Base-by-base conservation (phyloP, 2,797 vertebrate genomes). In the Muscicapa comitata region DNA sequence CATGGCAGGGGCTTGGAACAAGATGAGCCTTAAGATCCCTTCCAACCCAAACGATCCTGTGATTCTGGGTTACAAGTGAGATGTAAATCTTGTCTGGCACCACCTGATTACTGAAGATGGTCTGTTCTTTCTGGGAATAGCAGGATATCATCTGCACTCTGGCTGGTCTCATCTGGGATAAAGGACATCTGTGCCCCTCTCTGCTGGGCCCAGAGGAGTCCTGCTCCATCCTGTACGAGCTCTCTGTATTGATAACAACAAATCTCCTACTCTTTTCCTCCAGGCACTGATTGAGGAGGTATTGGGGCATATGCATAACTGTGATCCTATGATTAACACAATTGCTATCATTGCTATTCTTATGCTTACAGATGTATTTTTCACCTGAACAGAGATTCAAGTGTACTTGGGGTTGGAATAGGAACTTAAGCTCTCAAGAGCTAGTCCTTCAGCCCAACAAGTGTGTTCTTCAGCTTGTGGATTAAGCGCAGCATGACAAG, bases 1-100 rank as follows among this genome's bases (percentile, higher is more conserved):
- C 7, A 19, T 31, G 37, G 71, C 28, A 55, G 23, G 7, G 15
- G 11, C 0, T 15, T 29, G 43, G 17, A 51, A 31, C 0, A 0
- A 24, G 20, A 6, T 13, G 37, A 33, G 17, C 2, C 50, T 33
- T 38, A 25, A 57, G 12, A 3, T 9, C 37, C 28, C 23, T 63
- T 45, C 38, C 29, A 45, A 35, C 3, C 7, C 29, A 71, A 65
- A 26, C 17, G 10, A 26, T 18, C 43, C 43, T 17, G 31, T 38
- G 50, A 50, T 17, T 63, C 50, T 51, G 66, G 75, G 58, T 47
- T 40, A 61, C 38, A 61, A 18, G 3, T 6, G 58, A 80, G 17
- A 18, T 47, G 6, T 13, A 38, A 51, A 13, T 17, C 17, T 43
- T 28, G 20, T 13, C 53, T 58, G 33, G 20, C n/a, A 57, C 8